Evolutionary conservation across 2,888 invertebrate genomes (phyloP).

Genomic region (Diplazon laetatorius): DNA sequence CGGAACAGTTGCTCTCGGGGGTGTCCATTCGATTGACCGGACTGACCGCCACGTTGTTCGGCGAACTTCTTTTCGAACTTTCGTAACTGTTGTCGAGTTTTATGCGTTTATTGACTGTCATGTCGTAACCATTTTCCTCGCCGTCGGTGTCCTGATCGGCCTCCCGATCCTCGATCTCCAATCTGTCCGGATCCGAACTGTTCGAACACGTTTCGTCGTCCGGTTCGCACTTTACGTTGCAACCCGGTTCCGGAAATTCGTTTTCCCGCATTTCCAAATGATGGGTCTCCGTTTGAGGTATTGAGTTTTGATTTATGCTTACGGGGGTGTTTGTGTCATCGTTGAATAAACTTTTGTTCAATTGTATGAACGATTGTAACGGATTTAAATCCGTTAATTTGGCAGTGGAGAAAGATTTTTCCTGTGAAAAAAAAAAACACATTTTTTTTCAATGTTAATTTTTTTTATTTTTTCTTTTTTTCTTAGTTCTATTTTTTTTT

Average conservation of each 20-base stretch:
- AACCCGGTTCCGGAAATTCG: slow-evolving; percentile 18
- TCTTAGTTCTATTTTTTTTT: no score
- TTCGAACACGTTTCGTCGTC: slow-evolving; percentile 87
- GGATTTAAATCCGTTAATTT: slow-evolving; percentile 79
- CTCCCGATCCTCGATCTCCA: slow-evolving; percentile 86
- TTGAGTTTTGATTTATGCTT: slow-evolving; percentile 80
- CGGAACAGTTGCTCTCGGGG: slow-evolving; percentile 81
- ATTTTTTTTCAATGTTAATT: no score
- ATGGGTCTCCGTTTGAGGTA: slow-evolving; percentile 79
- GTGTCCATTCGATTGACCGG: slow-evolving; percentile 81
- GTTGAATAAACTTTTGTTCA: slow-evolving; percentile 79
- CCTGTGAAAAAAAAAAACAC: slow-evolving; percentile 72
- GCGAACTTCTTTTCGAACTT: slow-evolving; percentile 74
- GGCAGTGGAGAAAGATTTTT: slow-evolving; percentile 81
- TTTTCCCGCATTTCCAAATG: slow-evolving; percentile 72
- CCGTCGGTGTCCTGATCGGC: slow-evolving; percentile 77
- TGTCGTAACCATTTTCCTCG: slow-evolving; percentile 78
- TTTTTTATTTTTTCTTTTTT: no score
- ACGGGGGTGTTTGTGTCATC: slow-evolving; percentile 79
- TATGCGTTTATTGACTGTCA: slow-evolving; percentile 76
- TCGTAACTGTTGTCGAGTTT: slow-evolving; percentile 75
- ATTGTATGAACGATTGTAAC: slow-evolving; percentile 79
- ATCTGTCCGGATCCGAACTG: slow-evolving; percentile 89
- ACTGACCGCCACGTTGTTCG: slow-evolving; percentile 71
- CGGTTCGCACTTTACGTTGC: slow-evolving; percentile 82